Base-by-base conservation (phyloP, 2,888 invertebrate species). In the Nomada hirtipes region DNA sequence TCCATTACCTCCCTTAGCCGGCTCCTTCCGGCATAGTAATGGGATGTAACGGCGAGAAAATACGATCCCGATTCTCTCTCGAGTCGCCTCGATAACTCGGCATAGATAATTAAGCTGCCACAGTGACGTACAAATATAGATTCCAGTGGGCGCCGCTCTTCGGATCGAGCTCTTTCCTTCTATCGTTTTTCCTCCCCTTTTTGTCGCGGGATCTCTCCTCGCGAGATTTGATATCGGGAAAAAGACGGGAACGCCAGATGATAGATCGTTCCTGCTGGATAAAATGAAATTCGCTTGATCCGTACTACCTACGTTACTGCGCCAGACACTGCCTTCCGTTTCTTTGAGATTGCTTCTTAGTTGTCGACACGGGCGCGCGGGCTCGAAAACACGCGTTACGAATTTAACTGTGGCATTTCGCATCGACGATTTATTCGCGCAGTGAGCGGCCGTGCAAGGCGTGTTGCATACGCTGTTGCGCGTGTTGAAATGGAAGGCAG, bases 41-140 rank as follows among this genome's bases (percentile, higher is more conserved):
- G 74, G 85, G 81, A 82, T 83, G 74, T 84, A 88, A 84, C 82
- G 71, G 73, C 64, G 80, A 71, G 79, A 77, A 84, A 86, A 86
- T 82, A 76, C 76, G 79, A 82, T 81, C 55, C 9, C 29, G 15
- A 15, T 15, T 2, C 36, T n/a, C 36, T 36, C 15, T 13, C 20
- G 55, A 20, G 26, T 65, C 52, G 50, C 69, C 42, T 42, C 70
- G 81, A 71, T 80, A 65, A 67, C 42, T 67, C 61, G 29, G 71
- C 64, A 59, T 61, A 70, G 79, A 77, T 79, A 79, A 79, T 79
- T 79, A 76, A 71, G 60, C 77, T 79, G 77, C 71, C 77, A 65
- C 59, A 36, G 10, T 60, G 70, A 59, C 70, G 64, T 70, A 26
- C 60, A 47, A 71, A 71, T 71, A 71, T 65, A 60, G 64, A 79